A percentile compares a stretch with the other conserved stretches of the same genome.
Evolutionary conservation across 2,888 invertebrate genomes (phyloP).

Genomic region (Scaptodrosophila latifasciaeformis): DNA sequence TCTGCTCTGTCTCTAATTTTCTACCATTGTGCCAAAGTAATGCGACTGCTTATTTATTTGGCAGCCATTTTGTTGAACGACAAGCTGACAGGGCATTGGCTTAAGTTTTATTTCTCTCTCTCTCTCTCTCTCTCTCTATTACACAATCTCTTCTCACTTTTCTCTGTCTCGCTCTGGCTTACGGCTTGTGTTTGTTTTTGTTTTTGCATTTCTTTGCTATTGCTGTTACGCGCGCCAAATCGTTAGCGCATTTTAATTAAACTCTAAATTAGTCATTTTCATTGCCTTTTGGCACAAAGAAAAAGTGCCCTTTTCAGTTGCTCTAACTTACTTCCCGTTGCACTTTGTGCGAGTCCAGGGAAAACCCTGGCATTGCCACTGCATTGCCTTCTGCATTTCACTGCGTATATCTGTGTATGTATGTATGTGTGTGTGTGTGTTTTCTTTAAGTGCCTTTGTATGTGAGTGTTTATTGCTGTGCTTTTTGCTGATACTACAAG

Average conservation of each 20-base stretch:
- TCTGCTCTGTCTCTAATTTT: too few species aligned
- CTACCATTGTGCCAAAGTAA: slow-evolving; percentile 22
- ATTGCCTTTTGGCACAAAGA: slow-evolving; percentile 57
- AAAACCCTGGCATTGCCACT: slow-evolving; percentile 35
- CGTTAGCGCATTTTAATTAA: slow-evolving; percentile 66
- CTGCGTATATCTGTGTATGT: slow-evolving; percentile 17
- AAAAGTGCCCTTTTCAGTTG: slow-evolving; percentile 27
- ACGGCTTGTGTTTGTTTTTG: slow-evolving; percentile 8
- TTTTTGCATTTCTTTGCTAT: slow-evolving; percentile 20
- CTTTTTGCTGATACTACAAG: slow-evolving; percentile 54
- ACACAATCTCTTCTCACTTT: too few species aligned
- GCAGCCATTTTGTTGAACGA: slow-evolving; percentile 47
- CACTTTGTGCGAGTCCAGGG: slow-evolving; percentile 23
- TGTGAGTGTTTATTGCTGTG: slow-evolving; percentile 54
- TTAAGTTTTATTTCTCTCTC: too few species aligned
- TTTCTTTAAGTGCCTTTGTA: slow-evolving; percentile 4
- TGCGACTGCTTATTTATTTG: slow-evolving; percentile 46
- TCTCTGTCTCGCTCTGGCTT: too few species aligned
- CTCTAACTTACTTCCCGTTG: too few species aligned
- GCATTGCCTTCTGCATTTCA: slow-evolving; percentile 39
- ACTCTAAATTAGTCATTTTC: slow-evolving; percentile 66
- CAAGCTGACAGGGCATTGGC: slow-evolving; percentile 27
- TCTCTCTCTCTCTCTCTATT: too few species aligned
- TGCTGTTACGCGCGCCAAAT: slow-evolving; percentile 37
- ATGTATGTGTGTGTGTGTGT: slow-evolving; percentile 19